Evolutionary conservation across 1,140 invertebrate species (phyloP).

Genomic region (Nasonia longicornis): DNA sequence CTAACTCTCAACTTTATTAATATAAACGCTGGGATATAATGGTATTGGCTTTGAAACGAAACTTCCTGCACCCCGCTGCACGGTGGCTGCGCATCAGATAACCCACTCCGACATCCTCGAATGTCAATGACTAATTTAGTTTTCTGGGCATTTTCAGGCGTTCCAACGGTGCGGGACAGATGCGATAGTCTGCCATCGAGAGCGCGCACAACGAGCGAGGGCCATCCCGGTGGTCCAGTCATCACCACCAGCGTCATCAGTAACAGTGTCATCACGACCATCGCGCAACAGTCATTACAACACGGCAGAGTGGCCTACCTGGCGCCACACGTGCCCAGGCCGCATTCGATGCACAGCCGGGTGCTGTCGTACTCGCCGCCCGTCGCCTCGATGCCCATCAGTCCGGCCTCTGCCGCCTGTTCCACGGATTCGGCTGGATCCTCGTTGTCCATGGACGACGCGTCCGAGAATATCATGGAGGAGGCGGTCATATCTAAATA

Average conservation of each 20-base stretch:
- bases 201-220: slow-evolving; percentile 65
- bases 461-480: slow-evolving; percentile 65
- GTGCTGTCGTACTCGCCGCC: slow-evolving; percentile 76
- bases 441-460: slow-evolving; percentile 77
- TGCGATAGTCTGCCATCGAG: slow-evolving; percentile 84
- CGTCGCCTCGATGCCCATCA: slow-evolving; percentile 73
- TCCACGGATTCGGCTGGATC: slow-evolving; percentile 79
- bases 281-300: slow-evolving; percentile 7
- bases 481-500: slow-evolving; percentile 63
- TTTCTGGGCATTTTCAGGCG: slow-evolving; percentile 57
- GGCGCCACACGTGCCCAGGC: slow-evolving; percentile 66
- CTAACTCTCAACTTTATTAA: slow-evolving; percentile 30
- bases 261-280: slow-evolving; percentile 56
- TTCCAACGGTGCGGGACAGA: slow-evolving; percentile 73
- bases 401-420: slow-evolving; percentile 72
- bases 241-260: slow-evolving; percentile 56
- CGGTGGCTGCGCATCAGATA: slow-evolving; percentile 12
- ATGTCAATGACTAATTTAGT: background rate
- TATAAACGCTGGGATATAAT: slow-evolving; percentile 56
- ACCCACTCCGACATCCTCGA: background rate
- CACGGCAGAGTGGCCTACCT: slow-evolving; percentile 62
- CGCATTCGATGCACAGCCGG: slow-evolving; percentile 72
- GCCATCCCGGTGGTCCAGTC: slow-evolving; percentile 69
- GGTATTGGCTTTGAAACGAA: slow-evolving; percentile 55
- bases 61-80: slow-evolving; percentile 36